Evolutionary conservation across 2,888 invertebrate species (phyloP).

Genomic region (Amblyteles armatorius): DNA sequence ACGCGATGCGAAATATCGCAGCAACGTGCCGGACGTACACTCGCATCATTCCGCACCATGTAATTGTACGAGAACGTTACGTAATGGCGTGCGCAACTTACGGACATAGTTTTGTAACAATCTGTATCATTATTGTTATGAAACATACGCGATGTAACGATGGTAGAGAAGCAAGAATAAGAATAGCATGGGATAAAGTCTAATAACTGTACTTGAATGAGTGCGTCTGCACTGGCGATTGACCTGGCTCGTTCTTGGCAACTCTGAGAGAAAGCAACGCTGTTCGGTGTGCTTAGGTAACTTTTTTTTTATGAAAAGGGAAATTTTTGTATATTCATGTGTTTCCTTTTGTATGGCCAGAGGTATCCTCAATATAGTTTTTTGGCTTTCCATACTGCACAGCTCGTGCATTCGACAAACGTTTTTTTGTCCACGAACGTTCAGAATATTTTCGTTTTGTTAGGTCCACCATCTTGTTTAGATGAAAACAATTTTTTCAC

Average conservation of each 20-base stretch:
- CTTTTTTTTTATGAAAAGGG: background rate
- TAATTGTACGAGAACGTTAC: constrained; percentile 42
- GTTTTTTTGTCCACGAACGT: no score
- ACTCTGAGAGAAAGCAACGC: background rate
- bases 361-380: no score
- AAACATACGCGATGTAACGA: background rate
- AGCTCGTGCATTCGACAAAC: no score
- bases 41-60: background rate
- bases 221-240: background rate
- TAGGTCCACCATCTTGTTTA: no score
- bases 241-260: background rate
- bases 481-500: no score
- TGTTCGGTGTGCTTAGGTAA: constrained; percentile 1
- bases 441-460: no score
- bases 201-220: background rate
- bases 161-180: background rate
- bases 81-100: constrained; percentile 21
- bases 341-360: no score
- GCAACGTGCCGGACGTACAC: background rate
- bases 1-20: background rate
- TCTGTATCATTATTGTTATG: background rate
- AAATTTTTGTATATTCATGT: no score
- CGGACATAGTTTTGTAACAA: background rate
- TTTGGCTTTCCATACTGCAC: no score
- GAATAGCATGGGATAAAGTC: background rate